A percentile compares a stretch with the other conserved stretches of the same genome.
These are phyloP conservation scores for Coccyzus lansbergi DNA, from an alignment of 2,797 vertebrate species.

Conservation along the genomic window DNA sequence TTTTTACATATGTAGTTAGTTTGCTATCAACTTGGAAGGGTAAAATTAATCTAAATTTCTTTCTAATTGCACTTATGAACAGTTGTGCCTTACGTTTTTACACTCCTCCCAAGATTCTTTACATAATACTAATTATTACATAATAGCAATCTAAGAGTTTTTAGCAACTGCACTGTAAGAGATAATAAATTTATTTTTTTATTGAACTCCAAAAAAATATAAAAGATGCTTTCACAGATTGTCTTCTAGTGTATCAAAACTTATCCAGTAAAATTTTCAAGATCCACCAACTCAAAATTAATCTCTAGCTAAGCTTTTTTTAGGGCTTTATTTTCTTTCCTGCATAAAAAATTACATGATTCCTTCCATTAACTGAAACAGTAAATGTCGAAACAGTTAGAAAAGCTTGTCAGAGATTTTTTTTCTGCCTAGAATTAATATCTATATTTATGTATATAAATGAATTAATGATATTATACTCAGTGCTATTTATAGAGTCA, in stretches of 20 bases:
- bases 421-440: neutral
- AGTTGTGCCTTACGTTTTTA: neutral
- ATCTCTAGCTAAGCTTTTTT: neutral
- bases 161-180: neutral
- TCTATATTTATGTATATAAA: neutral
- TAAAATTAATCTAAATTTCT: neutral
- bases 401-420: neutral
- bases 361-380: neutral
- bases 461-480: neutral
- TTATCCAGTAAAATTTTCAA: neutral
- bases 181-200: neutral
- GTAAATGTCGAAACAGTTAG: neutral
- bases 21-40: neutral
- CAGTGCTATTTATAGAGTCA: neutral
- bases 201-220: neutral
- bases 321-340: rapidly evolving
- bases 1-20: neutral
- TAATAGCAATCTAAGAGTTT: rapidly evolving
- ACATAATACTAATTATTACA: neutral
- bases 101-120: neutral
- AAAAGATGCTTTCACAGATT: neutral
- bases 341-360: rapidly evolving
- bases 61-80: neutral
- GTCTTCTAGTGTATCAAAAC: neutral
- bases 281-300: neutral